Evolutionary conservation across 2,888 invertebrate genomes (phyloP).

Genomic region (Tetragonula carbonaria): DNA sequence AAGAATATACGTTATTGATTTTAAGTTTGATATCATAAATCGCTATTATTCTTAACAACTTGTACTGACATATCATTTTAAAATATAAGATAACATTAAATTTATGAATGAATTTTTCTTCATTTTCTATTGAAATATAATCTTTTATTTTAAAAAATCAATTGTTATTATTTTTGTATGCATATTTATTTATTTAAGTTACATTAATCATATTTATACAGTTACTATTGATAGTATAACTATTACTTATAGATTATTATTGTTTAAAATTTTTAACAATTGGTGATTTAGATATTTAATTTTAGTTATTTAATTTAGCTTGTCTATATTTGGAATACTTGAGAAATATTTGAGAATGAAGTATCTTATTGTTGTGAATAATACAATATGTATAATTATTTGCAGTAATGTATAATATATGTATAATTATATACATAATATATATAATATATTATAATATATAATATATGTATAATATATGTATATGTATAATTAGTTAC

Average conservation of each 20-base stretch:
- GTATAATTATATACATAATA: too few relatives aligned
- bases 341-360: not conserved
- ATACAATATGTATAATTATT: too few relatives aligned
- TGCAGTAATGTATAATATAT: too few relatives aligned
- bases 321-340: not conserved
- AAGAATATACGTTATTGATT: not conserved
- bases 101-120: not conserved
- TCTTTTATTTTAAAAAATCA: too few relatives aligned
- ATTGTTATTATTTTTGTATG: too few relatives aligned
- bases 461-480: too few relatives aligned
- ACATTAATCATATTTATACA: not conserved
- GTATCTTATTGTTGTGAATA: not conserved
- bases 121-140: not conserved
- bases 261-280: not conserved
- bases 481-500: too few relatives aligned
- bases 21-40: not conserved
- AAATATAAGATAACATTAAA: not conserved
- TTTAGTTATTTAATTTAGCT: not conserved
- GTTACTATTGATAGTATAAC: not conserved
- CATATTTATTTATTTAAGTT: too few relatives aligned
- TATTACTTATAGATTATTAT: not conserved
- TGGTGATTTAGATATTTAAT: not conserved
- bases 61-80: not conserved
- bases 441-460: too few relatives aligned
- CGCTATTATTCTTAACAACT: not conserved